Evolutionary conservation across 2,113 vertebrate genomes (phyloP), one percentile per base, ranked within the genome.

Genomic region (Xiphophorus couchianus): DNA sequence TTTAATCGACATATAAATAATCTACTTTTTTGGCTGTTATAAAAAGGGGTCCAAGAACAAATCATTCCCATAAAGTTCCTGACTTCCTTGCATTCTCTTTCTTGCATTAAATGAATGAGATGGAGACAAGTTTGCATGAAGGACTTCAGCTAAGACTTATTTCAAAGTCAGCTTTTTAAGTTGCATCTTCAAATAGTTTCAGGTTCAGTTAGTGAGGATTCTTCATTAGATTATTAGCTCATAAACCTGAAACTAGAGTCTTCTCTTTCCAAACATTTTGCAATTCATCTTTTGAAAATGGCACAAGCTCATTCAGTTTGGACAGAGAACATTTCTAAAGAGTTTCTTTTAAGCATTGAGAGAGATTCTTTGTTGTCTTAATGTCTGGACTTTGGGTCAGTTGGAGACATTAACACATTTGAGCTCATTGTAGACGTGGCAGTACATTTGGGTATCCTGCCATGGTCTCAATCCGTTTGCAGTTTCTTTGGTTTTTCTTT

Each of bases 111-210:
- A 28, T 76, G 22, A 64, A 17, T 13, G 37, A 29, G 48, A 54
- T 12, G 14, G 12, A 73, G 25, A 27, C 35, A 66, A 70, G 29
- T 80, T 66, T 66, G 33, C 14, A 22, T 76, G 69, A 73, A 5
- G 13, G 72, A n/a, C 58, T 42, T 54, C 42, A 62, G 28, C 75
- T 44, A 66, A 1, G 14, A 51, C 1, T 68, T 31, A 64, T 73
- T 60, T 84, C 72, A 81, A 81, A 84, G 80, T 51, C 67, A 73
- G 13, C 62, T 64, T 65, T 78, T 66, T 71, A 28, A 77, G 30
- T 11, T 42, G 25, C 44, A 27, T 73, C 11, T 51, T 77, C 64
- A 68, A 81, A 80, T 78, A 68, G 81, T 14, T 61, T 61, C n/a
- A 42, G 42, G 74, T 73, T 69, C 63, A 84, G 5, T 39, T 70